Percentiles rank a stretch among this genome's conserved stretches.
Conservation (phyloP, 2,888 invertebrate genomes). For the Eristalinus sepulchralis region DNA sequence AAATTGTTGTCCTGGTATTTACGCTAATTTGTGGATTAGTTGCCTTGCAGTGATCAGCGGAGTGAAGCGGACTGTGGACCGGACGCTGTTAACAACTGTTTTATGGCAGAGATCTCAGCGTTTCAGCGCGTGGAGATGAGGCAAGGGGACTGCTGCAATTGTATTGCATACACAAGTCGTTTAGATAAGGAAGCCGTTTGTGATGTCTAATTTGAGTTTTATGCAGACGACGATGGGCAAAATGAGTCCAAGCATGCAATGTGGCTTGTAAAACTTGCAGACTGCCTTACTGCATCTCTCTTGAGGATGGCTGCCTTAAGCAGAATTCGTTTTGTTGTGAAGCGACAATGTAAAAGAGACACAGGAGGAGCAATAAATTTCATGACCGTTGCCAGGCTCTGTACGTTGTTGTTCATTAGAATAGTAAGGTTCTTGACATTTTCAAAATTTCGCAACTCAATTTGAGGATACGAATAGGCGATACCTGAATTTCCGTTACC, state of each 20-base stretch:
- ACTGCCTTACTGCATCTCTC: not conserved
- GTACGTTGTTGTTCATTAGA: not conserved
- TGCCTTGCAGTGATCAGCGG: constrained; percentile 37
- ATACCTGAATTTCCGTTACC: too few species aligned
- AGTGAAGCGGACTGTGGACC: constrained; percentile 44
- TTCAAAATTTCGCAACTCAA: too few species aligned
- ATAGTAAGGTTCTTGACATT: too few species aligned
- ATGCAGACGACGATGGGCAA: constrained; percentile 62
- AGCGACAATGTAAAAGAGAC: not conserved
- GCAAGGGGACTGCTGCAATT: constrained; percentile 62
- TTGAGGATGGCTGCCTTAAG: not conserved
- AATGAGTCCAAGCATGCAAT: constrained; percentile 42
- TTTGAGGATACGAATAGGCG: too few species aligned
- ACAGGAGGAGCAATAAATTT: not conserved
- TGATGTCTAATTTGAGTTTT: constrained; percentile 69
- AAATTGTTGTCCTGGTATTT: constrained; percentile 71
- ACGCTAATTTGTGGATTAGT: constrained; percentile 69
- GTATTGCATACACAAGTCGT: constrained; percentile 66
- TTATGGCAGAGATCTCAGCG: constrained; percentile 55
- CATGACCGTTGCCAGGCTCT: not conserved
- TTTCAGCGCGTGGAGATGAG: constrained; percentile 22
- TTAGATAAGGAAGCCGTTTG: constrained; percentile 71
- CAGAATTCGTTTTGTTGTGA: not conserved
- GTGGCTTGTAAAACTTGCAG: not conserved
- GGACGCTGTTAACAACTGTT: constrained; percentile 71